Percentiles rank a stretch among this genome's conserved stretches.
phyloP scores from a whole-genome alignment of 2,797 vertebrate genomes.

The Hydrophis major region DNA sequence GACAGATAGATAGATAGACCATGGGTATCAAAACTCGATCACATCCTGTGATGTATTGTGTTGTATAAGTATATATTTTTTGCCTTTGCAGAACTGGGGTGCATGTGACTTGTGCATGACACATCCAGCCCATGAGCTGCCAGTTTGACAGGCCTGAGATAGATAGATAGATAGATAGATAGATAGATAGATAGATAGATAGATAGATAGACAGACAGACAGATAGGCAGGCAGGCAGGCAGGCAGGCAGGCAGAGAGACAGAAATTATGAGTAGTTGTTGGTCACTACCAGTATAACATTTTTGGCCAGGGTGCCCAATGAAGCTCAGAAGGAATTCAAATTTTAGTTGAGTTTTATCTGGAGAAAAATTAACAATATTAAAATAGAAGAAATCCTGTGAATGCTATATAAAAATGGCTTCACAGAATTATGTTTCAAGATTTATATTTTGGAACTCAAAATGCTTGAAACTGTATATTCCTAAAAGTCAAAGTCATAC shows the following conservation, averaged over 20 bases:
- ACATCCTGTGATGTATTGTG: too few relatives aligned
- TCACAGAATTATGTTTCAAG: background rate
- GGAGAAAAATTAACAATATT: background rate
- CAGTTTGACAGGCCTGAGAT: too few relatives aligned
- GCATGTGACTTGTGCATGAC: too few relatives aligned
- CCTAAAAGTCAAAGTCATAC: background rate
- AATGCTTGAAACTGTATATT: background rate
- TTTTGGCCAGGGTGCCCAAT: background rate
- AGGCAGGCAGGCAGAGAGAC: rapidly evolving
- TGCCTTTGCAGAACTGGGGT: too few relatives aligned
- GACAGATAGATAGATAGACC: too few relatives aligned
- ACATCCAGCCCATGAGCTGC: too few relatives aligned
- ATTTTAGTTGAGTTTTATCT: background rate
- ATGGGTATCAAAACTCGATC: too few relatives aligned
- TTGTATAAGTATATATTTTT: too few relatives aligned
- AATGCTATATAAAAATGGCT: background rate
- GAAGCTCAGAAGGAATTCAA: background rate
- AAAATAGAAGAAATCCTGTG: background rate
- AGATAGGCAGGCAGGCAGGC: too few relatives aligned
- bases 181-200: rapidly evolving
- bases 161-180: background rate
- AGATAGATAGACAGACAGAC: too few relatives aligned
- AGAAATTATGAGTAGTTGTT: background rate
- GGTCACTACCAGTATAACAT: background rate
- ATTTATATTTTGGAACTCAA: background rate